Conservation (phyloP, 2,113 vertebrate genomes). For the Cavia porcellus region DNA sequence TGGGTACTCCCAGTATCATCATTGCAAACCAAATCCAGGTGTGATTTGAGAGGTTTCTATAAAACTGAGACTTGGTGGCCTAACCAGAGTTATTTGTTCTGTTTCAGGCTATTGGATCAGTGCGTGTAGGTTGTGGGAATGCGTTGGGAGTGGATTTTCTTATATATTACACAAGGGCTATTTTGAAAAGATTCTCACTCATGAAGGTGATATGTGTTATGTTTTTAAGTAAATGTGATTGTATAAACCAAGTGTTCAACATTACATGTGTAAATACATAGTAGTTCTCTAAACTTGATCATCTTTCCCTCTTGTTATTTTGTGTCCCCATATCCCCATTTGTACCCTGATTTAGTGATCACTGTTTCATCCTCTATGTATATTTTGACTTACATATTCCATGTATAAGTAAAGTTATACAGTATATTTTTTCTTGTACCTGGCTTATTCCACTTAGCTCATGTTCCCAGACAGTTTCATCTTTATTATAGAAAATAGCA, state of each 20-base stretch:
- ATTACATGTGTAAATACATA: rapidly evolving
- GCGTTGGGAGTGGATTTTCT: not conserved
- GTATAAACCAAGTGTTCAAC: too few species aligned
- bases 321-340: too few species aligned
- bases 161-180: not conserved
- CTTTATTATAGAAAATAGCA: not conserved
- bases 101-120: constrained; percentile 8
- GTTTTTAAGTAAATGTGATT: not conserved
- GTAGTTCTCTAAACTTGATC: not conserved
- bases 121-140: not conserved
- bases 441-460: not conserved
- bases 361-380: not conserved
- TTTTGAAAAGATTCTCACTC: constrained; percentile 59
- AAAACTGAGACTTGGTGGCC: constrained; percentile 44
- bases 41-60: constrained; percentile 58
- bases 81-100: constrained; percentile 64
- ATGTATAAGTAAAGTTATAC: not conserved
- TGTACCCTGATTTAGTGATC: not conserved
- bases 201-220: not conserved
- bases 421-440: not conserved
- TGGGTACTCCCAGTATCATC: not conserved
- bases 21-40: not conserved
- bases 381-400: not conserved
- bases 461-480: not conserved
- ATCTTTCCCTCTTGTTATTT: not conserved